Evolutionary conservation across 2,888 invertebrate genomes (phyloP).

Genomic region (Tenthredo distinguenda): DNA sequence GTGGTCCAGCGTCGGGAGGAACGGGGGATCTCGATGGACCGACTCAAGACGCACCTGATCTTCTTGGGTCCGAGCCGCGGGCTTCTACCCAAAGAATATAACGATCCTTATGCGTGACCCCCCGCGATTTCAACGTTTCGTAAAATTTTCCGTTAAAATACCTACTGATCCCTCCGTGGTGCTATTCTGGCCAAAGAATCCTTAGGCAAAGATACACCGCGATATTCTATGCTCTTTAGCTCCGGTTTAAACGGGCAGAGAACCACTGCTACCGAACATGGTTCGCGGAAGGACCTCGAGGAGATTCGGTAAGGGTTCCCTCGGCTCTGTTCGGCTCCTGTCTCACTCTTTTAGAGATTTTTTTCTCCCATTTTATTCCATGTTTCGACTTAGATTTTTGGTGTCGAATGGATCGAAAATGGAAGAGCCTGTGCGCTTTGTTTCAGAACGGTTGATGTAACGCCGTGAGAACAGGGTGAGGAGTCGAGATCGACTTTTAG

Average conservation of each 20-base stretch:
- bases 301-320: conserved; percentile 26
- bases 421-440: neutral
- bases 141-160: conserved; percentile 35
- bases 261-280: conserved; percentile 32
- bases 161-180: neutral
- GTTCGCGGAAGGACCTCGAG: conserved; percentile 45
- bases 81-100: neutral
- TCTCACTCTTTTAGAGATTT: neutral
- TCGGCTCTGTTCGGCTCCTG: conserved; percentile 1
- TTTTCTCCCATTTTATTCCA: neutral
- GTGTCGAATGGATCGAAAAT: neutral
- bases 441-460: neutral
- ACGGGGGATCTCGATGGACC: conserved; percentile 18
- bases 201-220: neutral
- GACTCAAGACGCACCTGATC: conserved; percentile 35
- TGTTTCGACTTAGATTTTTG: neutral
- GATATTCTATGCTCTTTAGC: neutral
- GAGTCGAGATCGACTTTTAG: neutral
- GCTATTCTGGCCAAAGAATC: neutral
- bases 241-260: neutral
- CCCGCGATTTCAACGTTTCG: conserved; percentile 44
- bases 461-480: neutral
- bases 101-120: conserved; percentile 26
- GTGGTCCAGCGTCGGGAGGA: conserved; percentile 4
- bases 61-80: neutral